Evolutionary conservation across 2,888 invertebrate species (phyloP), one percentile per base, ranked within the genome.

Genomic region (Drosophila demipolita): DNA sequence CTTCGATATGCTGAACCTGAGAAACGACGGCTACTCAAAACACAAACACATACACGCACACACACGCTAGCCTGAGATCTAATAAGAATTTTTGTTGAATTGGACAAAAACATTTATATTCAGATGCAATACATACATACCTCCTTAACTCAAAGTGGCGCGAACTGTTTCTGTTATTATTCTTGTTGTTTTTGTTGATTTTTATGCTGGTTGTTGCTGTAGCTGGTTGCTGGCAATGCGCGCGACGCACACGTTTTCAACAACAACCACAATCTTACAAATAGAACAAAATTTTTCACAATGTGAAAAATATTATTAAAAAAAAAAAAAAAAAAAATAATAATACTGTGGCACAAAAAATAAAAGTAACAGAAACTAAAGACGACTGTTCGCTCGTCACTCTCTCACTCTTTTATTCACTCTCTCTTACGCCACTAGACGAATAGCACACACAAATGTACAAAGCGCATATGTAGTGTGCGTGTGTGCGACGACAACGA

Each of bases 111-210:
- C 65, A 81, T 60, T 70, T 63, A 70, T 49, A 67, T 45, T 23
- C 40, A 66, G n/a, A 71, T 35, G 15, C 35, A 53, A 66, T 59
- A 65, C 59, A 59, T 78, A 80, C 82, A 68, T 81, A 83, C 89
- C 83, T 88, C 72, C 89, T 72, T 66, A 73, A 87, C 86, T 71
- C 67, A 73, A 88, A 83, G 88, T 80, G 88, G 86, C 89, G 83
- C 89, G 86, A 83, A 83, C 88, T 74, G 77, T 66, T 66, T 82
- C 52, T 73, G 50, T 50, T 69, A 57, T 62, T 67, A 38, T 66
- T 73, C 59, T 60, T 66, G 7, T 54, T 67, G 50, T 63, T 64
- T 40, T 62, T 70, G 63, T 55, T 74, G 54, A 69, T 75, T 57
- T 66, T 73, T n/a, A 54, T 73, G 54, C 62, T 67, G 32, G 45